These are phyloP conservation scores for Urechis unicinctus DNA, from an alignment of 2,888 invertebrate species.

Conservation along the genomic window DNA sequence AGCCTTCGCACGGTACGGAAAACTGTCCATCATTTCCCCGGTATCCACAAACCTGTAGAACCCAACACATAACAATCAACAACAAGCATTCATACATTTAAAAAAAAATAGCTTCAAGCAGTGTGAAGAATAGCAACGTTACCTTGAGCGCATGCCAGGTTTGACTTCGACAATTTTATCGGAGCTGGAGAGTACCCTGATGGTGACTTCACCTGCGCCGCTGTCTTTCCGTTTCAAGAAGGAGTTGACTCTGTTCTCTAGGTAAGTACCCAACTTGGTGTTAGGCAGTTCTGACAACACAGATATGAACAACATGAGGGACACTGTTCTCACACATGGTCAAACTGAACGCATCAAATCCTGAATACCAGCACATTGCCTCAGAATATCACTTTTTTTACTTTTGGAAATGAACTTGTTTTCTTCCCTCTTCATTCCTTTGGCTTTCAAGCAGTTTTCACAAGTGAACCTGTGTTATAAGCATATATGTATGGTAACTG, in stretches of 20 bases:
- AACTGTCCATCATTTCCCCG: slow-evolving; percentile 75
- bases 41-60: slow-evolving; percentile 2
- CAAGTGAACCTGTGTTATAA: slow-evolving; percentile 75
- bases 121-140: no score
- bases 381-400: no score
- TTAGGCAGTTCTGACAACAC: slow-evolving; percentile 62
- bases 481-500: no score
- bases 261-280: slow-evolving; percentile 91
- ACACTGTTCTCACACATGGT: no score
- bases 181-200: slow-evolving; percentile 93
- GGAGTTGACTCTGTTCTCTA: slow-evolving; percentile 95
- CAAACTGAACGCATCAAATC: no score
- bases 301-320: no score
- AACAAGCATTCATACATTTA: no score
- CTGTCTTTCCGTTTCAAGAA: slow-evolving; percentile 91
- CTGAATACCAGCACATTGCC: no score
- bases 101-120: background rate
- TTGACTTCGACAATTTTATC: slow-evolving; percentile 99
- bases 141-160: slow-evolving; percentile 82
- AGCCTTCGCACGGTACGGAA: slow-evolving; percentile 97
- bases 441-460: slow-evolving; percentile 91
- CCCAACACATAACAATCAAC: background rate
- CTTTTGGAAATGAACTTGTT: slow-evolving; percentile 94
- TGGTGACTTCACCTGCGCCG: slow-evolving; percentile 94
- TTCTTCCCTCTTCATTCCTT: slow-evolving; percentile 83